Evolutionary conservation across 2,888 invertebrate species (phyloP), one percentile per base, ranked within the genome.

Genomic region (Pollenia amentaria): DNA sequence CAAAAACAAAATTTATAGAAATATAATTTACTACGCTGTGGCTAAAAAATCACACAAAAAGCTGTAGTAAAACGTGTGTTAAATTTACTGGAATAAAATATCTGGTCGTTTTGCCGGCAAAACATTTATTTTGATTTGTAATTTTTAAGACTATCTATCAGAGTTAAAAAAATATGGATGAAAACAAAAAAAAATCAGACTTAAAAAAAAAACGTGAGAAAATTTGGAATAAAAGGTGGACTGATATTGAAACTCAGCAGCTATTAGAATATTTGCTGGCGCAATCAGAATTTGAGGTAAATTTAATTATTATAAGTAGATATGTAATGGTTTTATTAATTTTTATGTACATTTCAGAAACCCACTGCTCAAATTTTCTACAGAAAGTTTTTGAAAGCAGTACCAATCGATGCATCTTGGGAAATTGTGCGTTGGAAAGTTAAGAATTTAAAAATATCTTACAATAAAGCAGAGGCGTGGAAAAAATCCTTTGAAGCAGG

Each of bases 311-410:
- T 3, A 42, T 18, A 38, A 38, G 0, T 29, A n/a, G n/a, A n/a
- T 14, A 11, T 11, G 11, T 29, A n/a, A n/a, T n/a, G n/a, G n/a
- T 29, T 6, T 6, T 29, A 6, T 6, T 29, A 6, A 29, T 55
- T 55, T 1, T 21, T 21, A 21, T 21, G 9, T 21, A n/a, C 11
- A 16, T 53, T 29, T 21, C 2, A 72, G 72, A 72, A 72, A 11
- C 72, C 72, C 11, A 72, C 72, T 21, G 72, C 72, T 21, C 72
- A 72, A 57, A n/a, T 72, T 42, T 72, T 72, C 44, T 72, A 72
- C 29, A 21, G 72, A 14, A 44, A 72, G 29, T 72, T 72, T 3
- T 11, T 75, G 4, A 62, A 75, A 18, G 1, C 16, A 6, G 38
- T 40, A 1, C 48, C 38, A 0, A 38, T 75, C 2, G 62, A 75